Conservation (phyloP, 2,888 invertebrate genomes). For the Clitarchus hookeri region DNA sequence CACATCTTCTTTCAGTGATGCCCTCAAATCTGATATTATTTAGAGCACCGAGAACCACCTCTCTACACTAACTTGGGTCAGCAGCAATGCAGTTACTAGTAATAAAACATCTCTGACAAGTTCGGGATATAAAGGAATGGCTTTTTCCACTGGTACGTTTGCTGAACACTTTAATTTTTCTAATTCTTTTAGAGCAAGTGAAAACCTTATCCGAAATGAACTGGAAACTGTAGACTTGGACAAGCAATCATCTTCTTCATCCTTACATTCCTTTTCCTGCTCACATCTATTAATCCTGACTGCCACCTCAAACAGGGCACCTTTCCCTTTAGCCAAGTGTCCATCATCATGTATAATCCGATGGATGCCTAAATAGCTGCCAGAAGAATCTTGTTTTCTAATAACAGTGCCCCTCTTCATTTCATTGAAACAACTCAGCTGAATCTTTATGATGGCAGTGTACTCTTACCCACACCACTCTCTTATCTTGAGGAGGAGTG, state of each 20-base stretch:
- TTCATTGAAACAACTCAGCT: neutral
- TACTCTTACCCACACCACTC: neutral
- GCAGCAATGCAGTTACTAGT: neutral
- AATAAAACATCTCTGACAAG: neutral
- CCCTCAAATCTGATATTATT: neutral
- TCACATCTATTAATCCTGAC: neutral
- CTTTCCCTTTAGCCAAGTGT: slow-evolving; percentile 1
- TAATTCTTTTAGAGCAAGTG: neutral
- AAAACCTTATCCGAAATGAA: neutral
- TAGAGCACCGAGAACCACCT: neutral
- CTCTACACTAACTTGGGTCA: neutral
- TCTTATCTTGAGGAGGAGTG: no score
- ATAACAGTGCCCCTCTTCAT: neutral
- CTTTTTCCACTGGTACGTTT: neutral
- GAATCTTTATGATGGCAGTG: no score
- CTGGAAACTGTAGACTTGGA: neutral
- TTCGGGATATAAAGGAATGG: slow-evolving; percentile 15
- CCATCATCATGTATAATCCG: neutral
- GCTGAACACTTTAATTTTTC: neutral
- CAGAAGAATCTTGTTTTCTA: neutral
- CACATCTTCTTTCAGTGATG: neutral
- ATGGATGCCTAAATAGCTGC: neutral
- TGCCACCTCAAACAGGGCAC: slow-evolving; percentile 3
- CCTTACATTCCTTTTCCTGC: neutral
- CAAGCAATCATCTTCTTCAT: neutral